Evolutionary conservation across 1,140 invertebrate species (phyloP).

Genomic region (Psix sp.): DNA sequence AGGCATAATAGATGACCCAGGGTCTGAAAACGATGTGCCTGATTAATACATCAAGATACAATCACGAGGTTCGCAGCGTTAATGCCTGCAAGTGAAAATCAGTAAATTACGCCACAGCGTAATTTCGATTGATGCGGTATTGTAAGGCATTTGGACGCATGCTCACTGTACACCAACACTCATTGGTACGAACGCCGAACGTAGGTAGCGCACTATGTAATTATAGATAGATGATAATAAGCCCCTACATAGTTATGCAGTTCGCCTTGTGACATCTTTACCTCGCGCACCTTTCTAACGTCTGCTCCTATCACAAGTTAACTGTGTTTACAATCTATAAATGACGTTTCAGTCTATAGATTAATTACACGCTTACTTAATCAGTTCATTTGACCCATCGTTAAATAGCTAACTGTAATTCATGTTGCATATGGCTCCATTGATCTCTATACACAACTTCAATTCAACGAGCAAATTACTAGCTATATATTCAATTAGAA

Average conservation of each 20-base stretch:
- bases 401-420: constrained; percentile 34
- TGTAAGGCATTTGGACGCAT: constrained; percentile 18
- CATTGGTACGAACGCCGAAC: constrained; percentile 12
- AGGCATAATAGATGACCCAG: constrained; percentile 24
- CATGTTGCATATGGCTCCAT: constrained; percentile 8
- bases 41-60: constrained; percentile 48
- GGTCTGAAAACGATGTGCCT: constrained; percentile 13
- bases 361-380: constrained; percentile 30
- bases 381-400: constrained; percentile 21
- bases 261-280: constrained; percentile 75
- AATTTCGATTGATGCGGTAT: constrained; percentile 35
- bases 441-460: neutral
- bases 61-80: constrained; percentile 18
- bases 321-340: constrained; percentile 44
- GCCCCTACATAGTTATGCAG: constrained; percentile 70
- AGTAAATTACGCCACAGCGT: constrained; percentile 33
- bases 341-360: constrained; percentile 15
- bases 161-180: neutral
- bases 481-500: no score
- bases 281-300: constrained; percentile 71
- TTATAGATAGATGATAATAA: constrained; percentile 65
- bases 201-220: constrained; percentile 50
- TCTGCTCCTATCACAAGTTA: constrained; percentile 50
- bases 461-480: constrained; percentile 12
- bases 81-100: constrained; percentile 51